These are phyloP conservation scores for Metopia argyrocephala DNA, from an alignment of 2,888 invertebrate species.

Conservation along the genomic window DNA sequence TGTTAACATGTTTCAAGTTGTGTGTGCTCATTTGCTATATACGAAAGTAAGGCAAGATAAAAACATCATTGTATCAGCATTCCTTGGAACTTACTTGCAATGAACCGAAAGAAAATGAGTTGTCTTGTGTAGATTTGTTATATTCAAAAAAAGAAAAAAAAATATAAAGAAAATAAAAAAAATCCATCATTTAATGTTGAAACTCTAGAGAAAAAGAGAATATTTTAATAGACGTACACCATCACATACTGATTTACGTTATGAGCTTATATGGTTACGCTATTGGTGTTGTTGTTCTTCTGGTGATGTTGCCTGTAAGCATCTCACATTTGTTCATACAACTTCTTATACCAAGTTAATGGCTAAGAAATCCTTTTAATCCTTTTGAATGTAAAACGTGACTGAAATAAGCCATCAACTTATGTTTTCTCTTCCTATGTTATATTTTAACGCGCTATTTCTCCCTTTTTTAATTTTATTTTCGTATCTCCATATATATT, in stretches of 20 bases:
- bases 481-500: conserved; percentile 22
- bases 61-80: conserved; percentile 22
- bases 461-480: too few species aligned
- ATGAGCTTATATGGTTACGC: background rate
- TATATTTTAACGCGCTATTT: too few species aligned
- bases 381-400: conserved; percentile 66
- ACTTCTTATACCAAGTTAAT: conserved; percentile 60
- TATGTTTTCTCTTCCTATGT: background rate
- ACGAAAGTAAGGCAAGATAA: conserved; percentile 22
- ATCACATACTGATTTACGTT: conserved; percentile 2
- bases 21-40: background rate
- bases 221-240: conserved; percentile 41
- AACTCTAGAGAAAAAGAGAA: conserved; percentile 47
- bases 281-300: background rate
- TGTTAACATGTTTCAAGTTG: background rate
- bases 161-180: background rate
- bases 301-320: background rate
- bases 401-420: conserved; percentile 60
- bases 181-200: conserved; percentile 41
- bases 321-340: conserved; percentile 31
- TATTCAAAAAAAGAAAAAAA: background rate
- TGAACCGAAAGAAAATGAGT: conserved; percentile 26
- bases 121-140: conserved; percentile 43
- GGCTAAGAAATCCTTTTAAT: conserved; percentile 65
- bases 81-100: background rate